Base-by-base conservation (phyloP, 1,140 invertebrate species). In the Harlomillsia oculata region DNA sequence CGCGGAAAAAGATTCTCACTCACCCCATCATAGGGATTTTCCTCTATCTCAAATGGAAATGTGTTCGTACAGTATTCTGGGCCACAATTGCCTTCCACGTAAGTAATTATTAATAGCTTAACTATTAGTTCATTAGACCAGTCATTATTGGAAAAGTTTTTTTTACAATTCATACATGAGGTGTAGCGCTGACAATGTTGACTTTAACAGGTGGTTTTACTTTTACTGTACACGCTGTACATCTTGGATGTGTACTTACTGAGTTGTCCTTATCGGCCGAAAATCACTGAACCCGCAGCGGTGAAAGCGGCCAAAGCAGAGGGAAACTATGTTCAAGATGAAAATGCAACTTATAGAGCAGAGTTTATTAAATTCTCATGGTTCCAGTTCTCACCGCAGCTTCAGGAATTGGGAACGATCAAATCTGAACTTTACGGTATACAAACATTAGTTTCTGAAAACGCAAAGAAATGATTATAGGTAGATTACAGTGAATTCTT, bases 11-110 rank as follows among this genome's bases (percentile, higher is more conserved):
- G 37, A 65, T 89, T 23, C 70, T 89, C 1, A 85, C 85, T 68
- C 86, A 88, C 72, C 85, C 85, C 1, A 74, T 89, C 0, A 85
- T 83, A 56, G 84, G 87, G 66, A 87, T 84, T 14, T 88, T 89
- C 65, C 70, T 89, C 0, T 82, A 84, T 60, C 70, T 87, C 4
- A 88, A 89, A 74, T 90, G 87, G 87, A 72, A 81, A 25, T 76
- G 80, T 64, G 87, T 89, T 46, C 75, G 86, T 29, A 86, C 86
- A 68, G 88, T 88, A 69, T 89, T 89, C 65, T 73, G 89, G 0
- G 74, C 87, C 51, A 87, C 83, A 66, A 73, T 89, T 25, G 73
- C 85, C 18, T 88, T 85, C 67, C 85, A 89, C 64, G 78, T 82
- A 0, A 67, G 41, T n/a, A 21, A 36, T 37, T 36, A 11, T 23